phyloP scores from a whole-genome alignment of 2,888 invertebrate genomes.

The Torymus aiolomorphi region DNA sequence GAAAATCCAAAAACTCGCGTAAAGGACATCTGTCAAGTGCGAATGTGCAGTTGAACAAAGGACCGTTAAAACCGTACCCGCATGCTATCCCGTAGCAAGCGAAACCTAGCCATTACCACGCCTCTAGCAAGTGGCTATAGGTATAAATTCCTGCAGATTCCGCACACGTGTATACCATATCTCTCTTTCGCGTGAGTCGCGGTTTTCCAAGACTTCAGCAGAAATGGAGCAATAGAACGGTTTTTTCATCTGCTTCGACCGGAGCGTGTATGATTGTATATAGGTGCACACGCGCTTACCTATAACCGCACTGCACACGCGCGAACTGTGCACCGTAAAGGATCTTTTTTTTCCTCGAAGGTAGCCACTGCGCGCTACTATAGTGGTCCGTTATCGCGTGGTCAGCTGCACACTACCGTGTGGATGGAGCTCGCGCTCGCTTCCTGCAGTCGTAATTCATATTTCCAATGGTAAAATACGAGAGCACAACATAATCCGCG shows the following conservation, averaged over 20 bases:
- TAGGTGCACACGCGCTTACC: background rate
- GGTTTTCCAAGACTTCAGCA: background rate
- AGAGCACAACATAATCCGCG: constrained; percentile 45
- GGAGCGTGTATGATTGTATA: background rate
- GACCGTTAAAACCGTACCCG: constrained; percentile 20
- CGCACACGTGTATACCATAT: background rate
- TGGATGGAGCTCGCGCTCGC: background rate
- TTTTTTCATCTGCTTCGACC: constrained; percentile 31
- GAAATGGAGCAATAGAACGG: constrained; percentile 39
- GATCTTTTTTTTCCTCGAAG: constrained; percentile 1
- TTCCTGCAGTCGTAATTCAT: constrained; percentile 9
- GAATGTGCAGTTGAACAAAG: background rate
- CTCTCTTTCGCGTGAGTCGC: background rate
- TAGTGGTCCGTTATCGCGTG: constrained; percentile 33
- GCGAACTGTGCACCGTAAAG: constrained; percentile 16
- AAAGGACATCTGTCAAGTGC: too few species aligned
- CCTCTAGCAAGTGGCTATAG: background rate
- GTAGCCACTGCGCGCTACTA: background rate
- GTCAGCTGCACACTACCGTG: constrained; percentile 1
- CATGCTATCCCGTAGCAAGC: background rate
- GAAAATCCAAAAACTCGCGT: too few species aligned
- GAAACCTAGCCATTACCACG: background rate
- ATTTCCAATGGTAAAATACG: constrained; percentile 29
- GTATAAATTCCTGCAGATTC: background rate
- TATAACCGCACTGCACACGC: background rate